Conservation (phyloP, 35 echinoderm and acorn worm species). For the Ptychodera flava region DNA sequence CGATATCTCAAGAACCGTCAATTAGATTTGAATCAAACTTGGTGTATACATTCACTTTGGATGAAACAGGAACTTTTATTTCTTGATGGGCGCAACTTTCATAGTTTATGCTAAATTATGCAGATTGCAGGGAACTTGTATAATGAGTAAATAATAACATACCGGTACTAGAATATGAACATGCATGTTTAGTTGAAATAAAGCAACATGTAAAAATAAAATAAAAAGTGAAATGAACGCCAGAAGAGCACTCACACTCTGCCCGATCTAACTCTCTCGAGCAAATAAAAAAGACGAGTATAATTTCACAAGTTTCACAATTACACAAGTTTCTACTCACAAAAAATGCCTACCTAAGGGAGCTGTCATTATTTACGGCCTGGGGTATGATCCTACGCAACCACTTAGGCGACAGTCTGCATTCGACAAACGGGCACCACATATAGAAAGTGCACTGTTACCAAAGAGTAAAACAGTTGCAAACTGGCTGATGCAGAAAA, state of each 20-base stretch:
- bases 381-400: too few relatives aligned
- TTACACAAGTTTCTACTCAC: too few relatives aligned
- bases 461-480: too few relatives aligned
- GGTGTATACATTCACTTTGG: neutral
- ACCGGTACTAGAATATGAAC: neutral
- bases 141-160: neutral
- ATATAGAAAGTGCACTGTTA: too few relatives aligned
- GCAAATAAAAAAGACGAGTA: too few relatives aligned
- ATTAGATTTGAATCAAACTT: neutral
- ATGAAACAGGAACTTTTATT: neutral
- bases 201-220: neutral
- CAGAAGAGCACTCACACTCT: neutral
- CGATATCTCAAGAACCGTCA: neutral
- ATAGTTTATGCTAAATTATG: neutral
- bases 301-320: too few relatives aligned
- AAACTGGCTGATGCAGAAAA: too few relatives aligned
- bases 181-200: neutral
- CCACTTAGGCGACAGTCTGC: too few relatives aligned
- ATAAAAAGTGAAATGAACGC: neutral
- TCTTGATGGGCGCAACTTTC: neutral
- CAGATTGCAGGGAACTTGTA: neutral
- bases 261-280: too few relatives aligned
- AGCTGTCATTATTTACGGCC: too few relatives aligned
- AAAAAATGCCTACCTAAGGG: too few relatives aligned
- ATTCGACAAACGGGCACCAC: too few relatives aligned